Evolutionary conservation across 2,888 invertebrate species (phyloP).

Genomic region (Drosophila dives): DNA sequence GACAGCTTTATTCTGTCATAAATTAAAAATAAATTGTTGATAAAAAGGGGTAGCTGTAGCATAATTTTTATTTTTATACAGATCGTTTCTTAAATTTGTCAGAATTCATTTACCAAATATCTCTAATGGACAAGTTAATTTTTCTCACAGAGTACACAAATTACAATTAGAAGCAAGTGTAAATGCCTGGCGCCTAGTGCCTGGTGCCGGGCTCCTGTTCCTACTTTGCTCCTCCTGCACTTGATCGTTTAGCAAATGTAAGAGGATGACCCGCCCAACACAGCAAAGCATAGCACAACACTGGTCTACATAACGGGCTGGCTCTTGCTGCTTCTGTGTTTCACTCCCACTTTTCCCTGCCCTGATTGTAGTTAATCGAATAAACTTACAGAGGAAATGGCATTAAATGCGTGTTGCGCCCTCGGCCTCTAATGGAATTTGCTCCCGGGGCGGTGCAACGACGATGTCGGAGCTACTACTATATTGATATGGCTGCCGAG

Average conservation of each 20-base stretch:
- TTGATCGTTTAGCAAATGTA: constrained; percentile 30
- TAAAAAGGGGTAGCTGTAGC: background rate
- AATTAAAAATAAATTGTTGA: background rate
- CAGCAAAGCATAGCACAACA: background rate
- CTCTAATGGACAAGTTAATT: background rate
- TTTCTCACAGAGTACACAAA: constrained; percentile 20
- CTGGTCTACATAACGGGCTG: background rate
- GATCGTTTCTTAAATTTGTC: background rate
- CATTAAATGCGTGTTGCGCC: constrained; percentile 71
- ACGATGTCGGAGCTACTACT: constrained; percentile 20
- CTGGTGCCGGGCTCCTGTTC: background rate
- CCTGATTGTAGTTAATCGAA: constrained; percentile 76
- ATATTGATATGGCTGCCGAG: constrained; percentile 76
- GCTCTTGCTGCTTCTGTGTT: constrained; percentile 7
- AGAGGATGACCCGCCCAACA: constrained; percentile 13
- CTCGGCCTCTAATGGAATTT: constrained; percentile 74
- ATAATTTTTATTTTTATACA: no score
- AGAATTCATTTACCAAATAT: background rate
- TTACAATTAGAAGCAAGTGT: constrained; percentile 71
- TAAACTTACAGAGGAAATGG: constrained; percentile 76
- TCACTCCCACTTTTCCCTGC: constrained; percentile 17
- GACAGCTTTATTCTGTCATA: background rate
- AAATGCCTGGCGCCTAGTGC: constrained; percentile 55
- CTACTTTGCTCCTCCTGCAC: background rate
- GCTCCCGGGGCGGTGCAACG: constrained; percentile 46